Conservation (phyloP, 2,888 invertebrate species). For the Ametastegia equiseti region DNA sequence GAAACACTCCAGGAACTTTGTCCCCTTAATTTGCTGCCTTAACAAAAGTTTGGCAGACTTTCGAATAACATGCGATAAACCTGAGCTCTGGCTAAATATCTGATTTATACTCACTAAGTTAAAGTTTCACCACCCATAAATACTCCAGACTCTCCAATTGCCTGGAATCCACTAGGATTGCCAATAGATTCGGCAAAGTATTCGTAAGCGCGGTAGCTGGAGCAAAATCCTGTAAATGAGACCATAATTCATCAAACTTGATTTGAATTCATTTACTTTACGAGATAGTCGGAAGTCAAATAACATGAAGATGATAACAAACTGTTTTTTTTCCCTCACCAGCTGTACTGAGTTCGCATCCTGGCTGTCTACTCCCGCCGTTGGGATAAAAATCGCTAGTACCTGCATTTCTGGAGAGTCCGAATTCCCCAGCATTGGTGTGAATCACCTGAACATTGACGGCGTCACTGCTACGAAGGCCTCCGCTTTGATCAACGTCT, state of each 20-base stretch:
- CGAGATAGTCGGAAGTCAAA: too few relatives aligned
- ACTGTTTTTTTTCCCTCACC: slow-evolving; percentile 49
- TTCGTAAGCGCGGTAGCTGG: slow-evolving; percentile 69
- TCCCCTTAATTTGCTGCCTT: too few relatives aligned
- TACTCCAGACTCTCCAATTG: neutral
- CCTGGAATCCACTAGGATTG: slow-evolving; percentile 33
- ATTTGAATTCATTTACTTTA: too few relatives aligned
- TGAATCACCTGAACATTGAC: slow-evolving; percentile 73
- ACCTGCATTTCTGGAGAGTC: slow-evolving; percentile 69
- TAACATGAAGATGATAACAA: too few relatives aligned
- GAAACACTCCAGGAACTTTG: too few relatives aligned
- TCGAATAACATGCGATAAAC: neutral
- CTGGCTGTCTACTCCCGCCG: slow-evolving; percentile 71
- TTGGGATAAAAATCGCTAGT: slow-evolving; percentile 75
- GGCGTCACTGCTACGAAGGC: slow-evolving; percentile 72
- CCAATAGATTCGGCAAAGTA: slow-evolving; percentile 71
- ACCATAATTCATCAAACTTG: too few relatives aligned
- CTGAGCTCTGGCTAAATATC: too few relatives aligned
- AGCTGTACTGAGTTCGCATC: slow-evolving; percentile 62
- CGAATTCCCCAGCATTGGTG: slow-evolving; percentile 70
- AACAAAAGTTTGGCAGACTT: too few relatives aligned
- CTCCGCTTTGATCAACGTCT: slow-evolving; percentile 55
- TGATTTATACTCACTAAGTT: neutral
- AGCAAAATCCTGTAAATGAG: slow-evolving; percentile 61
- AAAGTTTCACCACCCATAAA: slow-evolving; percentile 34